Evolutionary conservation across 2,888 invertebrate species (phyloP).

Genomic region (Drepanosiphum platanoidis): DNA sequence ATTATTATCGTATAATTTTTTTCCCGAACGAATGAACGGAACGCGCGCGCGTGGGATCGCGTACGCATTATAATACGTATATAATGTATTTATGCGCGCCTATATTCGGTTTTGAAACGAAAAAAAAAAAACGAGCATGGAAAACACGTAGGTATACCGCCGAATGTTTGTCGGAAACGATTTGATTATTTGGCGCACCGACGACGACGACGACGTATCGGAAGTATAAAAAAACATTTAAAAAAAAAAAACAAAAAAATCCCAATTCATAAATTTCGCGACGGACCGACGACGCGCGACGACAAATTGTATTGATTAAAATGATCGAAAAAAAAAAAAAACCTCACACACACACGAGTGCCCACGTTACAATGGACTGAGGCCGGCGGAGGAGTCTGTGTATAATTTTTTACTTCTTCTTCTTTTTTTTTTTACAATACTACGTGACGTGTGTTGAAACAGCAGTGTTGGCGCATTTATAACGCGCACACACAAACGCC

Average conservation of each 20-base stretch:
- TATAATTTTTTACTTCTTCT: background rate
- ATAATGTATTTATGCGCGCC: too few relatives aligned
- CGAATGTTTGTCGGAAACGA: too few relatives aligned
- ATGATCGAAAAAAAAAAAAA: background rate
- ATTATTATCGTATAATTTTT: too few relatives aligned
- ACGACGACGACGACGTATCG: too few relatives aligned
- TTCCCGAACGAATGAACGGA: too few relatives aligned
- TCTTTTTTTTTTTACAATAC: background rate
- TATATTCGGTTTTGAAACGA: too few relatives aligned
- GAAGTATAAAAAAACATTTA: too few relatives aligned
- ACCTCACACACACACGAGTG: background rate
- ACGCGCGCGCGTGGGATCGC: too few relatives aligned
- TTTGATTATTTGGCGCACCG: too few relatives aligned
- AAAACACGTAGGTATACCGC: too few relatives aligned
- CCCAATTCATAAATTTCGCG: background rate
- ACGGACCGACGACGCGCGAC: background rate
- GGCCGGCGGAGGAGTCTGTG: background rate
- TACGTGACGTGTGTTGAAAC: slow-evolving; percentile 2
- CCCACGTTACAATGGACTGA: background rate
- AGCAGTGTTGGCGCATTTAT: background rate
- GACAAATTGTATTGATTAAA: slow-evolving; percentile 13
- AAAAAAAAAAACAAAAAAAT: background rate
- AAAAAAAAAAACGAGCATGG: too few relatives aligned
- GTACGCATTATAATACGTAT: too few relatives aligned
- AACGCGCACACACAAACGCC: background rate